Percentiles rank a stretch among this genome's conserved stretches.
Evolutionary conservation across 2,797 vertebrate genomes (phyloP).

Genomic region (Anableps anableps): DNA sequence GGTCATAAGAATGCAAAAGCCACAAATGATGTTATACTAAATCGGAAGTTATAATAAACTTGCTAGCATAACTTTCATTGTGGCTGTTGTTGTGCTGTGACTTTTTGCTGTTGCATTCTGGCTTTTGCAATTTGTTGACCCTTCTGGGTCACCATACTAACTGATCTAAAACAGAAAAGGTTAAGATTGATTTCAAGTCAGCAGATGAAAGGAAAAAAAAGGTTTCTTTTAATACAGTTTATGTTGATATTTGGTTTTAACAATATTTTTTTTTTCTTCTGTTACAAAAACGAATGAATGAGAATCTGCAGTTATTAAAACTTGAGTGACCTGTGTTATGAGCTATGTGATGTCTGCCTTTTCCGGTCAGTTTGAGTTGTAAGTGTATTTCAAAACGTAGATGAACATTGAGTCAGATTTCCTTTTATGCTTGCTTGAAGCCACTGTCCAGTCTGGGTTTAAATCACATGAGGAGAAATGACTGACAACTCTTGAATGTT

Average conservation of each 20-base stretch:
- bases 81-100: neutral
- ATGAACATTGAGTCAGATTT: conserved; percentile 7
- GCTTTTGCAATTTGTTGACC: neutral
- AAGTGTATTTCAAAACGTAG: neutral
- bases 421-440: conserved; percentile 14
- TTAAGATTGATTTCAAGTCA: neutral
- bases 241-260: neutral
- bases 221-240: neutral
- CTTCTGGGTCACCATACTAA: neutral
- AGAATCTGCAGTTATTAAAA: neutral
- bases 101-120: neutral
- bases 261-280: neutral
- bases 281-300: neutral
- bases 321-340: neutral
- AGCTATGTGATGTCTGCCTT: neutral
- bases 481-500: conserved; percentile 78
- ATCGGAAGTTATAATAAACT: neutral
- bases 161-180: neutral
- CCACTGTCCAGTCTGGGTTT: conserved; percentile 39
- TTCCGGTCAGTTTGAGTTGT: conserved; percentile 7
- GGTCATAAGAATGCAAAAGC: neutral
- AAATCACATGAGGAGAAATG: conserved; percentile 65
- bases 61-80: neutral
- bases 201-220: neutral
- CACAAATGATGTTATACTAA: neutral